phyloP scores from a whole-genome alignment of 1,140 invertebrate genomes.

The Leucophenga varia region DNA sequence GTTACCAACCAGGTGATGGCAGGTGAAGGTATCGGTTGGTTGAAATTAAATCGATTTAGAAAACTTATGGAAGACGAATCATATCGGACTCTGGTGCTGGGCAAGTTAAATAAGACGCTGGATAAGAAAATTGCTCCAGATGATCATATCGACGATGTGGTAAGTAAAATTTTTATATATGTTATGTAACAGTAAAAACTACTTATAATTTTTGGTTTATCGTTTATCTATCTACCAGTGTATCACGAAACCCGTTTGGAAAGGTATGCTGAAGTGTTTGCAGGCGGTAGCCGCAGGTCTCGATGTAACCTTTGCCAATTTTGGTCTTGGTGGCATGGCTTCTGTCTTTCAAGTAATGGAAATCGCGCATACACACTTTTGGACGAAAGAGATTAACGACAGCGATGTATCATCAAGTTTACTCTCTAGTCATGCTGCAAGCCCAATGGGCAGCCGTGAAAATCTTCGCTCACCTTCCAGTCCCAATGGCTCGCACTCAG shows the following conservation, averaged over 20 bases:
- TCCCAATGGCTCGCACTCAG: slow-evolving; percentile 44
- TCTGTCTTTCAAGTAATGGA: slow-evolving; percentile 95
- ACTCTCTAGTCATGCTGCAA: slow-evolving; percentile 60
- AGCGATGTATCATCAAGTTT: slow-evolving; percentile 58
- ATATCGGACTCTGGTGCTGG: slow-evolving; percentile 93
- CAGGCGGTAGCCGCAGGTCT: slow-evolving; percentile 87
- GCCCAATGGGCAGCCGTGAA: slow-evolving; percentile 76
- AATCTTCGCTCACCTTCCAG: slow-evolving; percentile 66
- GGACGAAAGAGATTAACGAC: slow-evolving; percentile 82
- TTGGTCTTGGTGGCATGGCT: slow-evolving; percentile 94
- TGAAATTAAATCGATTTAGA: slow-evolving; percentile 90
- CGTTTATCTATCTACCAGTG: slow-evolving; percentile 63
- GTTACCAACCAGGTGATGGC: slow-evolving; percentile 87
- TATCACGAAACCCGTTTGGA: slow-evolving; percentile 86
- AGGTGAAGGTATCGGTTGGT: slow-evolving; percentile 96
- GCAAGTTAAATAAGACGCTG: slow-evolving; percentile 91
- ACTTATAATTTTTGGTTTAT: slow-evolving; percentile 2
- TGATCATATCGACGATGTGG: slow-evolving; percentile 97
- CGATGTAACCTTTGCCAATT: slow-evolving; percentile 90
- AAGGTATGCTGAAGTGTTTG: slow-evolving; percentile 93
- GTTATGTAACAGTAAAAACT: too few relatives aligned
- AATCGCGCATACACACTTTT: slow-evolving; percentile 98
- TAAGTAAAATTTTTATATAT: slow-evolving; percentile 63
- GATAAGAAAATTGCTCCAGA: slow-evolving; percentile 92
- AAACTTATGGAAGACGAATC: slow-evolving; percentile 99